Conservation (phyloP, 2,888 invertebrate genomes). For the Uropetala carovei region DNA sequence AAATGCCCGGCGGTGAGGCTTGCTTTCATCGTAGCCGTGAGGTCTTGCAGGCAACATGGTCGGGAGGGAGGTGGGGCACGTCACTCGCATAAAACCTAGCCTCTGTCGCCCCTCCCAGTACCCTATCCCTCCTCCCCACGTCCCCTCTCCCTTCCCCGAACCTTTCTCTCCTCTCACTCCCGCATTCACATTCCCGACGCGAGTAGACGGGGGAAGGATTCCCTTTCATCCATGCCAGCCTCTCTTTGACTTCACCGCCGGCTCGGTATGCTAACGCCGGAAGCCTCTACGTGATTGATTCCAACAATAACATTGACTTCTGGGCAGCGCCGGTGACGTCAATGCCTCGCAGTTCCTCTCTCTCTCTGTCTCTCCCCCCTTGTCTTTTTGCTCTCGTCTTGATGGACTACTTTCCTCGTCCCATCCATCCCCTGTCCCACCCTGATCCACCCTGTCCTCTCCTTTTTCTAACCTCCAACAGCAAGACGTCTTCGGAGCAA, state of each 20-base stretch:
- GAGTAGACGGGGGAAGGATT: conserved; percentile 34
- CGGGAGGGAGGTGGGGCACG: conserved; percentile 40
- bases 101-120: too few relatives aligned
- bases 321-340: conserved; percentile 60
- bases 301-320: conserved; percentile 64
- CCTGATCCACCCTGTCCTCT: conserved; percentile 31
- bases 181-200: conserved; percentile 59
- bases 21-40: conserved; percentile 58
- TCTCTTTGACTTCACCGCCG: conserved; percentile 58
- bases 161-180: neutral
- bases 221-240: conserved; percentile 51
- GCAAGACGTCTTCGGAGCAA: too few relatives aligned
- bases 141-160: neutral
- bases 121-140: neutral
- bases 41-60: conserved; percentile 57
- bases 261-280: conserved; percentile 61
- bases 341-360: conserved; percentile 42
- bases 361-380: conserved; percentile 6
- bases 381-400: conserved; percentile 37
- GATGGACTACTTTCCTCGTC: conserved; percentile 52
- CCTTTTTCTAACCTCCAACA: too few relatives aligned
- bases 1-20: conserved; percentile 56
- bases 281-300: conserved; percentile 61
- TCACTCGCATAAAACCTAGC: conserved; percentile 36
- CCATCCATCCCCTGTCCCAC: conserved; percentile 53